Evolutionary conservation across 2,888 invertebrate species (phyloP).

Genomic region (Amphipyra berbera): DNA sequence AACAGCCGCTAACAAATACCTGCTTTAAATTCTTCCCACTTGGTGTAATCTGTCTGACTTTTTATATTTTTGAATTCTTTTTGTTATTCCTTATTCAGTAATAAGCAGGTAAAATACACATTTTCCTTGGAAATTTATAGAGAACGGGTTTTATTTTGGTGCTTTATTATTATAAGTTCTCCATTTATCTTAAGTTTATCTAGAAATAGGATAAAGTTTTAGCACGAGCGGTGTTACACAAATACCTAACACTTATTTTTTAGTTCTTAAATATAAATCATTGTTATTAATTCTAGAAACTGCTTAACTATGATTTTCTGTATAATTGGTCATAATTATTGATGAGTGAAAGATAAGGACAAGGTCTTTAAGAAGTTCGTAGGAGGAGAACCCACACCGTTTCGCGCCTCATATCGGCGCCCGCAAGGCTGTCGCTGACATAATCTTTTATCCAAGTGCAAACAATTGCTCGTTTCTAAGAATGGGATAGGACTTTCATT

Average conservation of each 20-base stretch:
- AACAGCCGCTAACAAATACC: conserved; percentile 75
- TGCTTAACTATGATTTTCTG: conserved; percentile 9
- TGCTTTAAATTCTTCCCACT: conserved; percentile 75
- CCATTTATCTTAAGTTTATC: not conserved
- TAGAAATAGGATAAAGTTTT: not conserved
- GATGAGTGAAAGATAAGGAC: conserved; percentile 56
- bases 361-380: conserved; percentile 58
- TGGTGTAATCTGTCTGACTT: conserved; percentile 56
- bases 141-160: not conserved
- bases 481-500: conserved; percentile 38
- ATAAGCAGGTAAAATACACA: conserved; percentile 2
- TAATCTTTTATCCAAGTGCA: conserved; percentile 56
- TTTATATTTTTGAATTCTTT: conserved; percentile 56
- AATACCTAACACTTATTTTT: not conserved
- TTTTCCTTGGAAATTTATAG: conserved; percentile 10
- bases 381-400: conserved; percentile 67
- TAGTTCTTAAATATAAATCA: not conserved
- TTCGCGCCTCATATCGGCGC: conserved; percentile 56
- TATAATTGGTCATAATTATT: conserved; percentile 2
- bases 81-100: conserved; percentile 14
- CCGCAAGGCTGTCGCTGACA: conserved; percentile 68
- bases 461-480: conserved; percentile 45
- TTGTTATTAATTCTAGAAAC: conserved; percentile 3
- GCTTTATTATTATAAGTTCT: not conserved
- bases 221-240: not conserved